These are phyloP conservation scores for Porites cylindrica DNA, from an alignment of 92 coral and sea anemone genomes.

Conservation along the genomic window DNA sequence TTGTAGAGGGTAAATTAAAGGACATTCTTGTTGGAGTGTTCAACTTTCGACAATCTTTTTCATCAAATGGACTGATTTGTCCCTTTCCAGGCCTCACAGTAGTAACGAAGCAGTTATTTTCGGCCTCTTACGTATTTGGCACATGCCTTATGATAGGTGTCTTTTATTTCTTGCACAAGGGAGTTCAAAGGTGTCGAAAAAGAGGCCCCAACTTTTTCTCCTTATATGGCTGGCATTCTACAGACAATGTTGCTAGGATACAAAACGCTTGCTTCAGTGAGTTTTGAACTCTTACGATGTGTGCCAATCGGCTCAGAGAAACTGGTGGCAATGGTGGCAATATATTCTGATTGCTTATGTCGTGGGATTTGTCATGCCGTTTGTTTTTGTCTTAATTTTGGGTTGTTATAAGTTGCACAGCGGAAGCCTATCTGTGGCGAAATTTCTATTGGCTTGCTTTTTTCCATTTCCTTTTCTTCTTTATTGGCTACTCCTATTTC, in stretches of 20 bases:
- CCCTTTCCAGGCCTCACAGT: conserved; percentile 83
- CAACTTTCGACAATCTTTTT: conserved; percentile 51
- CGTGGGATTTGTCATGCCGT: conserved; percentile 58
- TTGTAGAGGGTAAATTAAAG: no score
- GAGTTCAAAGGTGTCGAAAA: conserved; percentile 37
- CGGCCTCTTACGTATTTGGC: conserved; percentile 54
- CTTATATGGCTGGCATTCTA: conserved; percentile 71
- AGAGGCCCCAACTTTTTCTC: conserved; percentile 59
- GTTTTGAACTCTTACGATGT: conserved; percentile 62
- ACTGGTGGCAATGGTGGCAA: conserved; percentile 89
- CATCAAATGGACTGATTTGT: conserved; percentile 55
- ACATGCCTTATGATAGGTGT: conserved; percentile 35
- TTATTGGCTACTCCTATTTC: conserved; percentile 16
- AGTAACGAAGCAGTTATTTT: conserved; percentile 70
- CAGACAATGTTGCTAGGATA: conserved; percentile 85
- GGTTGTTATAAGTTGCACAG: conserved; percentile 71
- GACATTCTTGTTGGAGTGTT: no score
- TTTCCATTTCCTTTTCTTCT: conserved; percentile 71
- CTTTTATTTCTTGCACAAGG: conserved; percentile 46
- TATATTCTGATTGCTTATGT: conserved; percentile 49
- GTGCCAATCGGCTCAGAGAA: conserved; percentile 57
- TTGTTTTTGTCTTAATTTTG: conserved; percentile 60
- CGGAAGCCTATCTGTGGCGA: conserved; percentile 53
- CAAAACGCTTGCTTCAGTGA: conserved; percentile 59
- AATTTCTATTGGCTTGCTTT: conserved; percentile 58